Evolutionary conservation across 2,888 invertebrate species (phyloP), one percentile per base, ranked within the genome.

Genomic region (Uloborus plumipes): DNA sequence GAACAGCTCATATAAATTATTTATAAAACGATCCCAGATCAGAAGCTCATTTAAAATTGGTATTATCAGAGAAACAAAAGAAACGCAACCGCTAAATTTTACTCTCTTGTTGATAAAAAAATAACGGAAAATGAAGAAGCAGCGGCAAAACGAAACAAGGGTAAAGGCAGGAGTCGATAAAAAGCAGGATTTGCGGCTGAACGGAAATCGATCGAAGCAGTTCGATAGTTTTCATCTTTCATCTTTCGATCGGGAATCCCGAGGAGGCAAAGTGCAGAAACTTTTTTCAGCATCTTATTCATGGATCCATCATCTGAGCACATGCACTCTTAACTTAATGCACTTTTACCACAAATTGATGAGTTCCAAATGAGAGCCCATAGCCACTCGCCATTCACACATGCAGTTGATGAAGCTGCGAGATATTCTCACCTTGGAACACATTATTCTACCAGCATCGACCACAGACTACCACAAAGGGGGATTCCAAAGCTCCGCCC

Each of bases 221-320:
- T 79, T 79, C 79, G 72, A 79, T 79, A 79, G 79, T 79, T 79
- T 79, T 79, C 79, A 79, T 79, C 72, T 72, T 67, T 78, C 61
- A 79, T 72, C 79, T 76, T 26, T 55, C 66, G 47, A 64, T 50
- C 39, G 55, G 13, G 50, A 71, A 51, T 58, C 64, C 31, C 4
- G 66, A 58, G 18, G 62, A 55, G 51, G 15, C 47, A 61, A 67
- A 49, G 31, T 66, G 61, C 16, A 49, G 62, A 39, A 62, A 69
- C 51, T 69, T 77, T 64, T 55, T 55, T 15, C 55, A 26, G 26
- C n/a, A 20, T 31, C 53, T 31, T 59, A 15, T 53, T 53, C 55
- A 18, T 69, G 22, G 16, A 18, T 26, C 31, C 74, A 22, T 58
- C 26, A 31, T 47, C 71, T 50, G 31, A 22, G 58, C 59, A 67